Conservation (phyloP, 2,797 vertebrate genomes). For the Sardinella longiceps region DNA sequence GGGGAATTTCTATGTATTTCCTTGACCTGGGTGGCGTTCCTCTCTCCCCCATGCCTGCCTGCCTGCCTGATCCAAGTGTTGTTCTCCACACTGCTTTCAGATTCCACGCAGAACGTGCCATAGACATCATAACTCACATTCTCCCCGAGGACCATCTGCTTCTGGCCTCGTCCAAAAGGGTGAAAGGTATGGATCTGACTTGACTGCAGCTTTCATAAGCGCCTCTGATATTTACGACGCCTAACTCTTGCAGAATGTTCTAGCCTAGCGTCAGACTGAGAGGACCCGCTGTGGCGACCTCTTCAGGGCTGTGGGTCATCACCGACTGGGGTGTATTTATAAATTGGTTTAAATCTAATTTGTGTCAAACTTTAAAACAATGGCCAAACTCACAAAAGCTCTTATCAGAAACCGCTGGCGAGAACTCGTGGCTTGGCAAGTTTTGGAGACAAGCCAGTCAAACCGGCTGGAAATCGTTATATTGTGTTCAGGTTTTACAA, state of each 20-base stretch:
- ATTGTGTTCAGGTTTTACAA: not conserved
- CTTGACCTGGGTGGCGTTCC: not conserved
- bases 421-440: not conserved
- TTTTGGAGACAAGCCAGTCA: not conserved
- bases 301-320: not conserved
- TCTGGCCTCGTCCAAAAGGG: conserved; percentile 97
- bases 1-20: conserved; percentile 40
- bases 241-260: not conserved
- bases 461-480: not conserved
- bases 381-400: not conserved
- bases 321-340: not conserved
- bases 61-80: conserved; percentile 53
- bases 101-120: conserved; percentile 99
- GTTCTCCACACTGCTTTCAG: conserved; percentile 67
- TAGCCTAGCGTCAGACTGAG: not conserved
- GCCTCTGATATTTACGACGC: not conserved
- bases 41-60: conserved; percentile 9
- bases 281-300: not conserved
- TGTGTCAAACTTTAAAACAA: not conserved
- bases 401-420: not conserved
- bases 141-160: conserved; percentile 99
- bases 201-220: conserved; percentile 24
- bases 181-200: conserved; percentile 85
- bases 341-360: not conserved
- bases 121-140: conserved; percentile 99